These are phyloP conservation scores for Oreochromis aureus DNA, from an alignment of 2,113 vertebrate genomes.

Conservation along the genomic window DNA sequence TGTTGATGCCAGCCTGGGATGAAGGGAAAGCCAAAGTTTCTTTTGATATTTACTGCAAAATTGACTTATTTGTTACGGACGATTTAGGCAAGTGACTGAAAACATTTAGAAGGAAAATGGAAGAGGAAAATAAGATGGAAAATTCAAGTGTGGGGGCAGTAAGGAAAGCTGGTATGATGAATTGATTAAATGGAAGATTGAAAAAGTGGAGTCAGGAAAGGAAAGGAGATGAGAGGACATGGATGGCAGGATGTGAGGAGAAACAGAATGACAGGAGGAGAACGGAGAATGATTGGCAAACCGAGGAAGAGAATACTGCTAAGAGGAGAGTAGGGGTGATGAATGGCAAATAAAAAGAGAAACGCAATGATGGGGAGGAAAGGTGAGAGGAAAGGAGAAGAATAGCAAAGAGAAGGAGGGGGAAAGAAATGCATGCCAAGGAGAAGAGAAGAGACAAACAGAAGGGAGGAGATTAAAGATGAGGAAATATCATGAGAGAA, in stretches of 20 bases:
- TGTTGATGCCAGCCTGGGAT: background rate
- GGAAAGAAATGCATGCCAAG: conserved; percentile 15
- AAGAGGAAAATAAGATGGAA: background rate
- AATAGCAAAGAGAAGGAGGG: background rate
- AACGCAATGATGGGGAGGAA: background rate
- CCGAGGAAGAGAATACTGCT: background rate
- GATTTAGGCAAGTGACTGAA: background rate
- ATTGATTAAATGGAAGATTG: conserved; percentile 1
- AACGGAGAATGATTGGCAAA: background rate
- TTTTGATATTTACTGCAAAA: background rate
- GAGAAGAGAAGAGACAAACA: background rate
- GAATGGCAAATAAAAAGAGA: background rate
- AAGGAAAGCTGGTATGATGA: conserved; percentile 5
- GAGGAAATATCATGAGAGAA: background rate
- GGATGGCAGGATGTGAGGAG: background rate
- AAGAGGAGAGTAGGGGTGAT: background rate
- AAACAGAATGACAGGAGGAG: background rate
- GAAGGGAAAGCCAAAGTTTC: background rate
- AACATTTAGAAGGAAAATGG: background rate
- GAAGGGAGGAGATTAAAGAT: background rate
- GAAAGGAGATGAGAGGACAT: background rate
- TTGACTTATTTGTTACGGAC: background rate
- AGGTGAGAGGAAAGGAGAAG: background rate
- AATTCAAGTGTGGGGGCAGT: background rate
- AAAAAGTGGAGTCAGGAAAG: background rate